Evolutionary conservation across 2,113 vertebrate genomes (phyloP).

Genomic region (Sclerurus mexicanus): DNA sequence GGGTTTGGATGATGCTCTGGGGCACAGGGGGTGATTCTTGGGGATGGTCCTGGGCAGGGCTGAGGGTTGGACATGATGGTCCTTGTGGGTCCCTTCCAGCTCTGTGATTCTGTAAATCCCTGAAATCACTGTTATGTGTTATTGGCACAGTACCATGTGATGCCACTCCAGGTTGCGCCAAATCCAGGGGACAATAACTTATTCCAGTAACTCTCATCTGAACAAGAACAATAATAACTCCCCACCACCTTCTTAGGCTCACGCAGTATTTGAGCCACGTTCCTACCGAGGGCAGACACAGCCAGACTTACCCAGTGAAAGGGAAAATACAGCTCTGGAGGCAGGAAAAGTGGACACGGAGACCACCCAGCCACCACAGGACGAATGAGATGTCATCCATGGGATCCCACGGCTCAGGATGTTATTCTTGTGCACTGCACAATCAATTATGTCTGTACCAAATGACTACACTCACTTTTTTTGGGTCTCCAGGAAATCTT

Average conservation of each 20-base stretch:
- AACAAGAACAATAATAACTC: not conserved
- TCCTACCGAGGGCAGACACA: fast-evolving
- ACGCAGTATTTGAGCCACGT: not conserved
- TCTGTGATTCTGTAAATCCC: not conserved
- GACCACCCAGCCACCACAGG: constrained; percentile 33
- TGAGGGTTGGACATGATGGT: not conserved
- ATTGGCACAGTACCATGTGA: not conserved
- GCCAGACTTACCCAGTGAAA: not conserved
- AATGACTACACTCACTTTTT: constrained; percentile 53
- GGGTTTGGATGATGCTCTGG: not conserved
- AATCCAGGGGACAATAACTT: not conserved
- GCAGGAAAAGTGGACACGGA: not conserved
- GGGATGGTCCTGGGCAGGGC: not conserved
- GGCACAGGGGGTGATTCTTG: not conserved
- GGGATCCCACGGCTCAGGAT: constrained; percentile 52
- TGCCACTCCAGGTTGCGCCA: not conserved
- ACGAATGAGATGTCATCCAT: constrained; percentile 62
- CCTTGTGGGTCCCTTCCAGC: not conserved
- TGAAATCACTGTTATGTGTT: not conserved
- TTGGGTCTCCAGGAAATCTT: constrained; percentile 56
- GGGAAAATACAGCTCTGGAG: constrained; percentile 17
- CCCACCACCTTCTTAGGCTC: not conserved
- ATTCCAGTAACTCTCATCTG: not conserved
- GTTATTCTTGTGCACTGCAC: constrained; percentile 49
- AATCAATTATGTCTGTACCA: constrained; percentile 61